Conservation (phyloP, 2,113 vertebrate genomes). For the Turdus rufiventris region DNA sequence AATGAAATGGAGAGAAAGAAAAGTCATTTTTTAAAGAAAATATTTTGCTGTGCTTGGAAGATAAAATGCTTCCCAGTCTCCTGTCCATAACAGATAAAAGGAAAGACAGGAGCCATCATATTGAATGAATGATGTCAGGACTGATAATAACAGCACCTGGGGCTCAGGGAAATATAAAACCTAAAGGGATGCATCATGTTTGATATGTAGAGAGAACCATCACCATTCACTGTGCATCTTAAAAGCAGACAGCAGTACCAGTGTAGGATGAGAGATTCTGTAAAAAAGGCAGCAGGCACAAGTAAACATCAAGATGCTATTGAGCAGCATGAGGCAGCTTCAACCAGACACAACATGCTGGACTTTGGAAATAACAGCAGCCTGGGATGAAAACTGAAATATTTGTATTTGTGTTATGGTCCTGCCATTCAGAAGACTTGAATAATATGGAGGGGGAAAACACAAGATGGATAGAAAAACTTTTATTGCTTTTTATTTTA, state of each 20-base stretch:
- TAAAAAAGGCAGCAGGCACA: background rate
- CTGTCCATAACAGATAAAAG: constrained; percentile 52
- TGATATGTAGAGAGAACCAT: constrained; percentile 36
- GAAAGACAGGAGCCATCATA: constrained; percentile 39
- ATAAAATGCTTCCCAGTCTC: constrained; percentile 57
- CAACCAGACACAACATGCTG: background rate
- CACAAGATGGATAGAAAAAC: background rate
- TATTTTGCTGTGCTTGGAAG: constrained; percentile 1
- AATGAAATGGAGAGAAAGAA: background rate
- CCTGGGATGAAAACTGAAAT: background rate
- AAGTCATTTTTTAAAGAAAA: constrained; percentile 28
- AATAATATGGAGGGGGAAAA: background rate
- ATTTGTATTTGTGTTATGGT: background rate
- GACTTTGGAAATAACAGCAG: background rate
- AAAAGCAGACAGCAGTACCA: background rate
- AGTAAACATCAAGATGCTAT: background rate
- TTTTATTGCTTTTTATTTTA: background rate
- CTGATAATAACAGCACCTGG: constrained; percentile 25
- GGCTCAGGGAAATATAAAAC: constrained; percentile 20
- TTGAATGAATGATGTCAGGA: constrained; percentile 28
- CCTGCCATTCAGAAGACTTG: background rate
- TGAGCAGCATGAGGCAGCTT: background rate
- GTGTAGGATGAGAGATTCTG: background rate
- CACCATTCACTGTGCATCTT: background rate
- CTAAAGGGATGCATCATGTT: constrained; percentile 28